phyloP scores from a whole-genome alignment of 2,113 vertebrate species.

The Stomatorhinus ivindoensis region DNA sequence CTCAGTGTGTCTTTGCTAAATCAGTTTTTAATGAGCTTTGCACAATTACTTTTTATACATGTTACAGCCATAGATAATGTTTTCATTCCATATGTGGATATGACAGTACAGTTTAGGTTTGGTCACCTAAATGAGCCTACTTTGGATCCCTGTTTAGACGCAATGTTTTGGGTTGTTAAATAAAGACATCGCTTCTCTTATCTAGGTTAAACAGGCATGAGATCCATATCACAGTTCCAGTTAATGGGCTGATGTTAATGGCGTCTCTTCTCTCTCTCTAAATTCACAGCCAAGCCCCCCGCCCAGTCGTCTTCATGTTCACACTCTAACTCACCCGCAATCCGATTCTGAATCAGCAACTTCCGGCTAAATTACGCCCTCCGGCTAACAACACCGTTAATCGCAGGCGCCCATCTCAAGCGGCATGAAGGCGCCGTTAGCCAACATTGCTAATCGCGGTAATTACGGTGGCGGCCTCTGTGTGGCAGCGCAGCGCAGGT shows the following conservation, averaged over 20 bases:
- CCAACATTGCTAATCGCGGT: slow-evolving; percentile 33
- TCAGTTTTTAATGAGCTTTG: background rate
- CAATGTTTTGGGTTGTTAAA: background rate
- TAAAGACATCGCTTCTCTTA: background rate
- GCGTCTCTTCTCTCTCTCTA: background rate
- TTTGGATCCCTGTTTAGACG: background rate
- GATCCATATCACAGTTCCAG: background rate
- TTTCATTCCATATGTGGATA: background rate
- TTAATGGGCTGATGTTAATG: background rate
- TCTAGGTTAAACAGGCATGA: background rate
- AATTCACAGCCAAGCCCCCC: background rate
- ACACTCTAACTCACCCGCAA: background rate
- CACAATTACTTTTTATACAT: background rate
- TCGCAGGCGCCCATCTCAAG: slow-evolving; percentile 22
- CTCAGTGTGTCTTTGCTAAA: background rate
- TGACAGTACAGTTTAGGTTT: background rate
- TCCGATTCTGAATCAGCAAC: slow-evolving; percentile 1
- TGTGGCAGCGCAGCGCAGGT: slow-evolving; percentile 20
- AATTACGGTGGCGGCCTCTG: slow-evolving; percentile 30
- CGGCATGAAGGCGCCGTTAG: background rate
- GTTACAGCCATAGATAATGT: background rate
- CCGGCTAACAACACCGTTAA: slow-evolving; percentile 12
- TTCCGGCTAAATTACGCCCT: background rate
- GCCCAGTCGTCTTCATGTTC: background rate
- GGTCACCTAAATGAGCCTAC: background rate